Evolutionary conservation across 2,797 vertebrate genomes (phyloP), one percentile per base, ranked within the genome.

Genomic region (Pangasius mekongensis): DNA sequence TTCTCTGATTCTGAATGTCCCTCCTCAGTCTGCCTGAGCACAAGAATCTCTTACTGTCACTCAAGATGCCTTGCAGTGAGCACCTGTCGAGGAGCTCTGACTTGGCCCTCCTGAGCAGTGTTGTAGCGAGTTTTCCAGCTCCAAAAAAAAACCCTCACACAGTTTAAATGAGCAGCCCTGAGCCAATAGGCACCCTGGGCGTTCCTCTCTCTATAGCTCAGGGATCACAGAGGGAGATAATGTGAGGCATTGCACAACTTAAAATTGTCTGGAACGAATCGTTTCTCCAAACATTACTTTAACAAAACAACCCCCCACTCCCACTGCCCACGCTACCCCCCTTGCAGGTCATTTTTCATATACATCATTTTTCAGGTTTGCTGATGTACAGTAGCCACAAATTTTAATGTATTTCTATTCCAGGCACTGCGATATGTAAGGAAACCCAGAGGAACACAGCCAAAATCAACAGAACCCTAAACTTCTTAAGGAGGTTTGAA

Each of bases 111-210:
- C 89, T 87, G n/a, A 76, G 30, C 88, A 77, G 69, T 60, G 74
- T 49, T 82, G 88, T 78, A 73, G 56, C 54, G 39, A 89, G 66
- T 91, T 60, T 86, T 87, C 73, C 69, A 88, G 60, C 69, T 90
- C 89, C 88, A 86, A 69, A 43, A 43, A 43, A 85, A 77, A 90
- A 16, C 7, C 86, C 52, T 89, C 78, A 92, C 89, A 89, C 93
- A 92, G 90, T 94, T 95, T 95, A 95, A 97, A 95, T 95, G 91
- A 92, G 39, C 94, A 93, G 88, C 92, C 94, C 93, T 81, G 74
- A 95, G 94, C 96, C 95, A 97, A 94, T 94, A 92, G 91, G 94
- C 91, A 92, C 92, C 92, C 91, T 9, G 83, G 95, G 95, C 94
- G 95, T 94, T 93, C 95, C 93, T 95, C 89, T 90, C 94, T 90